These are phyloP conservation scores for Caiman crocodilus DNA, from an alignment of 2,797 vertebrate species.

Conservation along the genomic window DNA sequence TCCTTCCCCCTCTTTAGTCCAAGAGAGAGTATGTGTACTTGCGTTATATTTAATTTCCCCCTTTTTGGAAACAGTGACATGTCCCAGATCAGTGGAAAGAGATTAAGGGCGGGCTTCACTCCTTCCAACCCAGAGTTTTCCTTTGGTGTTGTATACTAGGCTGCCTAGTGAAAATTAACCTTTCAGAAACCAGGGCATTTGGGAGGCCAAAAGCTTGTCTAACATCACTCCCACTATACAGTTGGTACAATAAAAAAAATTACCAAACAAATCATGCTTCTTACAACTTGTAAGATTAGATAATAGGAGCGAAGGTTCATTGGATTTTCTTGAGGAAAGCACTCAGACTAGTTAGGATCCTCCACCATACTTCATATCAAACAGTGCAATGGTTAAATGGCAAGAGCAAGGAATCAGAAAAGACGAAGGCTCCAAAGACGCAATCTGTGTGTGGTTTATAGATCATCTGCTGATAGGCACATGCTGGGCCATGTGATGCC, in stretches of 20 bases:
- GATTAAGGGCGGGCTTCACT: background rate
- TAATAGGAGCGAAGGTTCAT: background rate
- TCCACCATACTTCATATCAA: background rate
- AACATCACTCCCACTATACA: no score
- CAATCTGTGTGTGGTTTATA: fast-evolving
- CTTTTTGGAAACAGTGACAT: background rate
- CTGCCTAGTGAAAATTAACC: background rate
- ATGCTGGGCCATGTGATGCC: background rate
- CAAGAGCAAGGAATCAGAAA: constrained; percentile 5
- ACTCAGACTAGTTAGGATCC: fast-evolving
- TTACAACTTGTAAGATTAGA: background rate
- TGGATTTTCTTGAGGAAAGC: background rate
- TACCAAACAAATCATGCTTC: no score
- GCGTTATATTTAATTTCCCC: background rate
- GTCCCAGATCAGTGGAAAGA: background rate
- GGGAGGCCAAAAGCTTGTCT: no score
- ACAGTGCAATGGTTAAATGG: background rate
- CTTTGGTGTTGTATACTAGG: background rate
- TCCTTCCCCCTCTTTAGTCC: no score
- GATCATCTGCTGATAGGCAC: background rate
- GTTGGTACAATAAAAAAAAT: no score
- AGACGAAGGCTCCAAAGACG: background rate
- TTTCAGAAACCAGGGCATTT: background rate
- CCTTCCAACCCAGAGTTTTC: background rate
- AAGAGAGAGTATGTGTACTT: no score